Percentiles rank a stretch among this genome's conserved stretches.
These are phyloP conservation scores for Rostratula benghalensis DNA, from an alignment of 2,113 vertebrate species.

Conservation along the genomic window DNA sequence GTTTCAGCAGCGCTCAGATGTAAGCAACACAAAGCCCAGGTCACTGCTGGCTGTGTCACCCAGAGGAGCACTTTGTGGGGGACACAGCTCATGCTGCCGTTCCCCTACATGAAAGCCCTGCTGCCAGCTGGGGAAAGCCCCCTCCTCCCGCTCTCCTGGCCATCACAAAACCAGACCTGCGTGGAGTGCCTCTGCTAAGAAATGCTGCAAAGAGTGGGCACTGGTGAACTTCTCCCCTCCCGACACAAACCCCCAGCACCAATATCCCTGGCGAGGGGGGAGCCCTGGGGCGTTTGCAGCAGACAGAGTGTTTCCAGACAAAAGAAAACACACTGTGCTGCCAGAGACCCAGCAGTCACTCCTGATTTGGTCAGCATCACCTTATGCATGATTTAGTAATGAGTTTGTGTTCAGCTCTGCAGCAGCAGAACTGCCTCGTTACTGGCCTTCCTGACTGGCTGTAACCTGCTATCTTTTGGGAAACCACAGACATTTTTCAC, in stretches of 20 bases:
- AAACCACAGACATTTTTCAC: background rate
- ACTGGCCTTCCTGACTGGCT: background rate
- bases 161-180: background rate
- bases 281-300: conserved; percentile 1
- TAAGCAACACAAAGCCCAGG: too few relatives aligned
- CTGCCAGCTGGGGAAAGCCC: background rate
- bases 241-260: background rate
- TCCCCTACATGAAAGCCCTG: background rate
- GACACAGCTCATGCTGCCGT: background rate
- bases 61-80: too few relatives aligned
- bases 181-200: background rate
- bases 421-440: background rate
- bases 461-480: background rate
- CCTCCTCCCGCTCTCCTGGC: background rate
- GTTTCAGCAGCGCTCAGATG: too few relatives aligned
- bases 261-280: background rate
- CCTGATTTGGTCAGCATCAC: conserved; percentile 44
- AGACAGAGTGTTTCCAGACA: conserved; percentile 47
- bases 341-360: conserved; percentile 28
- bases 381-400: conserved; percentile 59
- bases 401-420: conserved; percentile 1
- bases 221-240: background rate
- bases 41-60: too few relatives aligned
- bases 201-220: background rate
- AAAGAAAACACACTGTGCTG: conserved; percentile 48